Evolutionary conservation across 2,797 vertebrate species (phyloP), one percentile per base, ranked within the genome.

Genomic region (Sus cebifrons): DNA sequence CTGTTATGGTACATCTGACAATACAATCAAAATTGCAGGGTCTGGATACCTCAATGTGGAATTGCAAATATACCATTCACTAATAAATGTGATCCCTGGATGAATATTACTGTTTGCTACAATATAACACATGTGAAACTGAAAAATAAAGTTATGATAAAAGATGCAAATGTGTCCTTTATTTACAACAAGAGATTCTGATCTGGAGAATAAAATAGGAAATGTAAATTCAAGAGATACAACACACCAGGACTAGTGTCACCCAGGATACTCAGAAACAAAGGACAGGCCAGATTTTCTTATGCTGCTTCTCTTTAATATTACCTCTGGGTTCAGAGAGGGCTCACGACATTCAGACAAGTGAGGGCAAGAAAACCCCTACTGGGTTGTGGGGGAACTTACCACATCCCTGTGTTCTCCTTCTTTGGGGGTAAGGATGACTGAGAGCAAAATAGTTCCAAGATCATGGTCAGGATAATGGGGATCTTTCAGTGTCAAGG

Each of bases 381-480:
- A 6, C 16, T 25, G 75, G 96, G 86, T 60, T 32, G 36, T 36
- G 95, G 44, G 32, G 93, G 27, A 56, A 98, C 99, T 99, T 99
- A 99, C 99, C 98, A 96, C 97, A 97, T 99, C 99, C 96, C 94
- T 98, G 81, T 99, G 86, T 89, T 99, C 99, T 95, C 98, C 99
- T 93, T 99, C 99, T 98, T 99, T 99, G 44, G 99, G 99, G 60
- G 98, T 98, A 96, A 99, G 97, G 21, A 98, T 98, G 84, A 99
- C 98, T 0, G 98, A 98, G 5, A 99, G 97, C 8, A 99, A 98
- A 97, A 99, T 98, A 89, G 96, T 99, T 91, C 99, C 99, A 96
- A 99, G 98, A 94, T 99, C 98, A 97, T 99, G 98, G 87, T 99
- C 99, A 56, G 99, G 99, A 93, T 99, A 99, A 97, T 99, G 99